phyloP scores from a whole-genome alignment of 2,797 vertebrate genomes.

The Podargus strigoides region DNA sequence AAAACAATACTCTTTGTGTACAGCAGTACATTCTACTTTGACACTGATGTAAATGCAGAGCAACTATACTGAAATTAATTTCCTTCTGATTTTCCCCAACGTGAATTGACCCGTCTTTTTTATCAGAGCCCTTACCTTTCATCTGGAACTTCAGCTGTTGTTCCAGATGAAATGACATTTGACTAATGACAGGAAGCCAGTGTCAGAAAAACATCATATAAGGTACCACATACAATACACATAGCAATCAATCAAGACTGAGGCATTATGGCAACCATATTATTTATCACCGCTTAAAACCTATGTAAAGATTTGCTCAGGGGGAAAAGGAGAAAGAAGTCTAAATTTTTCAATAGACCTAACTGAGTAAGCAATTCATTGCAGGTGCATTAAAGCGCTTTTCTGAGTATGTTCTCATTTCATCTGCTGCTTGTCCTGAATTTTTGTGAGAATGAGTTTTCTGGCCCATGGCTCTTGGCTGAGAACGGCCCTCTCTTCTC shows the following conservation, averaged over 20 bases:
- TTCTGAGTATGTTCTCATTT: background rate
- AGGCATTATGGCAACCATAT: background rate
- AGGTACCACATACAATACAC: background rate
- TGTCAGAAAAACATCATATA: background rate
- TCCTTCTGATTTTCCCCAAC: background rate
- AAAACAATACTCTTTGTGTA: background rate
- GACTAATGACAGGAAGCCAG: conserved; percentile 14
- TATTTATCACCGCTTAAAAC: conserved; percentile 3
- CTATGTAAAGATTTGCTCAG: background rate
- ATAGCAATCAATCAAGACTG: background rate
- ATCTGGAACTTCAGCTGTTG: background rate
- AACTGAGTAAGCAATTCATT: background rate
- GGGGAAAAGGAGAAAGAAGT: background rate
- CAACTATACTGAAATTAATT: background rate
- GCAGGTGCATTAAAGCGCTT: background rate
- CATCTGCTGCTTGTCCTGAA: background rate
- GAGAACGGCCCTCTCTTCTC: background rate
- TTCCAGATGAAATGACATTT: background rate
- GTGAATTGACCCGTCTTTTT: background rate
- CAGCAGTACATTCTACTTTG: background rate
- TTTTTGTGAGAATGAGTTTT: background rate
- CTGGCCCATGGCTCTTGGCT: background rate
- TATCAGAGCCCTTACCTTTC: background rate
- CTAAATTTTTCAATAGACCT: background rate
- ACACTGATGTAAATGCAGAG: background rate